phyloP scores from a whole-genome alignment of 2,113 vertebrate species.

The Noctilio leporinus region DNA sequence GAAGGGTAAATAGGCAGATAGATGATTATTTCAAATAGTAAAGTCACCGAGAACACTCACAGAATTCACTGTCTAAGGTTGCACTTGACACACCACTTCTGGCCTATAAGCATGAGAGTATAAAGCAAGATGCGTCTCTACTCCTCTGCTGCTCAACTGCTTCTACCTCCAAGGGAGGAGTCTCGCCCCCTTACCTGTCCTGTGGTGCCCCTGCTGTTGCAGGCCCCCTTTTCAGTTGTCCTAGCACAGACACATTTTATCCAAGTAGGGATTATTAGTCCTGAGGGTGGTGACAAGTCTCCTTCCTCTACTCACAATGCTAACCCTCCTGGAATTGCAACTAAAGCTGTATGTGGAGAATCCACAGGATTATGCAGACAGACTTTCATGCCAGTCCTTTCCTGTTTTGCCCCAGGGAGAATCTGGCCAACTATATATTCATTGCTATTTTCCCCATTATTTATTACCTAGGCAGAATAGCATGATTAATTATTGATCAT shows the following conservation, averaged over 20 bases:
- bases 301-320: background rate
- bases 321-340: background rate
- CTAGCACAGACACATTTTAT: background rate
- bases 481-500: slow-evolving; percentile 76
- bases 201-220: background rate
- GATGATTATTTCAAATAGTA: background rate
- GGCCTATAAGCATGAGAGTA: no score
- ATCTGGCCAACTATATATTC: slow-evolving; percentile 70
- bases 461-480: slow-evolving; percentile 73
- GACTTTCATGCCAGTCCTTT: slow-evolving; percentile 44
- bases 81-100: background rate
- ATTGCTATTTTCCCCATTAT: slow-evolving; percentile 73
- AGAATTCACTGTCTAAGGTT: background rate
- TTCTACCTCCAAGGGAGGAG: background rate
- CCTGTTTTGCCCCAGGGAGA: slow-evolving; percentile 57
- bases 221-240: background rate
- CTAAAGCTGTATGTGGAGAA: background rate
- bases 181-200: no score
- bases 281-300: background rate
- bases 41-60: background rate
- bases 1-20: background rate
- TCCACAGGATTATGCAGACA: background rate
- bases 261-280: background rate
- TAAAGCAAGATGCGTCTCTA: background rate
- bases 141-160: background rate